Conservation (phyloP, 2,797 vertebrate genomes). For the Sebastiscus albofasciatus region DNA sequence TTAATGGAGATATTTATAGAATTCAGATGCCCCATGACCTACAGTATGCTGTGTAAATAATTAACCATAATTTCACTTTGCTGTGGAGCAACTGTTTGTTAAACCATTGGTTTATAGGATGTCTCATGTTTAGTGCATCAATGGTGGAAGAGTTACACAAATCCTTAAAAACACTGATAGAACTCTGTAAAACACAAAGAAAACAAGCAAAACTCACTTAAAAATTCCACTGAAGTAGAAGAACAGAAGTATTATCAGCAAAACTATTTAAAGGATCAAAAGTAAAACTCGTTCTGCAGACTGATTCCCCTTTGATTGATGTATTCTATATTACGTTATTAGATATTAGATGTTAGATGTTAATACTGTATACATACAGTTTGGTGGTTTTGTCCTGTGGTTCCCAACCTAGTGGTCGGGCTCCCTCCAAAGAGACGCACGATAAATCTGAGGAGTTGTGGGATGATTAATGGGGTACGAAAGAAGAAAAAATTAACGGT, state of each 20-base stretch:
- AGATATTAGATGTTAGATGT: too few species aligned
- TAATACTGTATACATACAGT: background rate
- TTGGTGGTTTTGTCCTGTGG: background rate
- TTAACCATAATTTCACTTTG: background rate
- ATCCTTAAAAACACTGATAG: background rate
- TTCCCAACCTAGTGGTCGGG: background rate
- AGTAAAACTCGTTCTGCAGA: background rate
- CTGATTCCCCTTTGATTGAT: background rate
- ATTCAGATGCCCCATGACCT: background rate
- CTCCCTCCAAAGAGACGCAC: background rate
- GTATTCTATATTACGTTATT: background rate
- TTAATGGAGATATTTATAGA: background rate
- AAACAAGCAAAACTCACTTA: too few species aligned
- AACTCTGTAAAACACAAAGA: background rate
- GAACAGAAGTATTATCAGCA: background rate
- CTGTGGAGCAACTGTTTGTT: background rate
- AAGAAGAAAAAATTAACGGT: background rate
- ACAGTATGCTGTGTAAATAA: slow-evolving; percentile 9
- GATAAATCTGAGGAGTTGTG: too few species aligned
- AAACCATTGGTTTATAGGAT: background rate
- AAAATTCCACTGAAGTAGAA: too few species aligned
- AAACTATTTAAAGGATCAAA: background rate
- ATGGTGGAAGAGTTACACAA: background rate
- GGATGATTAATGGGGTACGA: background rate
- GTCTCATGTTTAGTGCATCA: background rate